Conservation (phyloP, 2,113 vertebrate species). For the Sinocyclocheilus maitianheensis region DNA sequence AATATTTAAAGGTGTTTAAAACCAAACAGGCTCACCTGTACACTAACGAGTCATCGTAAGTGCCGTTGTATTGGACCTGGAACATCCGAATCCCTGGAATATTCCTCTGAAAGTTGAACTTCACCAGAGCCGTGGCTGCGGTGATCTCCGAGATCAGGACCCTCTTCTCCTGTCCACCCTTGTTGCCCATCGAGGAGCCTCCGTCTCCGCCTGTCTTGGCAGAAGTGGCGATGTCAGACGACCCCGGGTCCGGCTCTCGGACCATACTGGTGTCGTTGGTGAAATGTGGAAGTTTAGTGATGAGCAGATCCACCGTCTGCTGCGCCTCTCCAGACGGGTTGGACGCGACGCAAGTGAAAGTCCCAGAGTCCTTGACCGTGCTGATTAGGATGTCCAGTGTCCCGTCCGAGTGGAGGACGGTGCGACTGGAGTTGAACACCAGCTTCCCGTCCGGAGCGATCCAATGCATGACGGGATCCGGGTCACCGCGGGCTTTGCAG, state of each 20-base stretch:
- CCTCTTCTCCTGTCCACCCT: conserved; percentile 90
- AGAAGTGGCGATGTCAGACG: conserved; percentile 95
- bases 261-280: conserved; percentile 89
- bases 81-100: conserved; percentile 99
- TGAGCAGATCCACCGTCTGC: conserved; percentile 88
- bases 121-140: conserved; percentile 88
- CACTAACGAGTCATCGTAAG: conserved; percentile 95
- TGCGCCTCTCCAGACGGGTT: conserved; percentile 97
- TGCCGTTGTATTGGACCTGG: conserved; percentile 98
- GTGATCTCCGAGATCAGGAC: conserved; percentile 92
- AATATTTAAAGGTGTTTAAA: background rate
- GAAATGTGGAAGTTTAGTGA: conserved; percentile 94
- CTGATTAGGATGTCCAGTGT: conserved; percentile 97
- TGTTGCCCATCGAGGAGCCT: conserved; percentile 84
- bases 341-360: conserved; percentile 95
- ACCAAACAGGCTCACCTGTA: conserved; percentile 85
- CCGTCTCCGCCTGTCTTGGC: conserved; percentile 87
- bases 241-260: conserved; percentile 91
- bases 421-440: conserved; percentile 92
- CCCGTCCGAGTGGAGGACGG: conserved; percentile 88
- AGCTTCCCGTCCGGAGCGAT: too few relatives aligned
- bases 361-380: conserved; percentile 94
- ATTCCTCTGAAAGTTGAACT: conserved; percentile 97
- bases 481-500: conserved; percentile 94
- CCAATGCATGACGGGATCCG: conserved; percentile 75